phyloP scores from a whole-genome alignment of 2,888 invertebrate genomes.

The Oxytorus armatus region DNA sequence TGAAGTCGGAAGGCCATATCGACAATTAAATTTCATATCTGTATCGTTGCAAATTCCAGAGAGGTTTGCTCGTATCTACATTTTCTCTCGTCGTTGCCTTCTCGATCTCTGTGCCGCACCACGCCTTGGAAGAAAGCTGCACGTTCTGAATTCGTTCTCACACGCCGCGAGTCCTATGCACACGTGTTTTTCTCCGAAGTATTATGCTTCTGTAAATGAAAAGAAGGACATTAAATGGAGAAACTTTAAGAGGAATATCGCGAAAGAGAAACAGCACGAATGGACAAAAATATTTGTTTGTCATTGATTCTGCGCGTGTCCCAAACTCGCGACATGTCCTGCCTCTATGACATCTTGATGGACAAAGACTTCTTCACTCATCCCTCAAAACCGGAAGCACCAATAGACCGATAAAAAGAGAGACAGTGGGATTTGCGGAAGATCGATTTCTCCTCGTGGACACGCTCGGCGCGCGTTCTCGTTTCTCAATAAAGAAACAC shows the following conservation, averaged over 20 bases:
- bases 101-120: conserved; percentile 40
- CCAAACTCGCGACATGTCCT: background rate
- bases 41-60: conserved; percentile 46
- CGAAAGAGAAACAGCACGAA: conserved; percentile 6
- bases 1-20: conserved; percentile 16
- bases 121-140: conserved; percentile 48
- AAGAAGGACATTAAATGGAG: background rate
- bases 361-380: conserved; percentile 3
- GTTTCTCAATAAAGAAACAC: conserved; percentile 62
- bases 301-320: background rate
- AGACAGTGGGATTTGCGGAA: conserved; percentile 28
- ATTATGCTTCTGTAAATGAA: background rate
- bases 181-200: background rate
- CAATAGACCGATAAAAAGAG: conserved; percentile 25
- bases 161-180: background rate
- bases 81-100: conserved; percentile 46
- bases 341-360: conserved; percentile 6
- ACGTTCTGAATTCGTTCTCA: conserved; percentile 50
- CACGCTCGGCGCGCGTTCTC: conserved; percentile 43
- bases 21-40: conserved; percentile 65
- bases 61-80: conserved; percentile 38
- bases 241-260: background rate
- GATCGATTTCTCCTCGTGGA: conserved; percentile 53
- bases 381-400: conserved; percentile 17
- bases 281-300: conserved; percentile 11